Evolutionary conservation across 2,888 invertebrate species (phyloP).

Genomic region (Cryptops parisi): DNA sequence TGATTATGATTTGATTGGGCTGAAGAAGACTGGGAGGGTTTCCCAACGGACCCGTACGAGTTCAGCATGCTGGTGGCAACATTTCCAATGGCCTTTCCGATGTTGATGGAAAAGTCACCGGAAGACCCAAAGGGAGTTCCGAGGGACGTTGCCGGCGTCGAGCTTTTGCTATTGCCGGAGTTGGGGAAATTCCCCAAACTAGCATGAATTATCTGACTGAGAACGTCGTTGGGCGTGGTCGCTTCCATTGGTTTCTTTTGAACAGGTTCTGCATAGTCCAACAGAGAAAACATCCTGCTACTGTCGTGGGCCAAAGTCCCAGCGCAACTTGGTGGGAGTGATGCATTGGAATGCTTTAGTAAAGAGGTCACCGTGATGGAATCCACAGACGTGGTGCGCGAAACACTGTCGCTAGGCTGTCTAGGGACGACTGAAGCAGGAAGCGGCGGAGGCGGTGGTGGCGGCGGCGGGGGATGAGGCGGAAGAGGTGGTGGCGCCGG

Average conservation of each 20-base stretch:
- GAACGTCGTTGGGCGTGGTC: constrained; percentile 13
- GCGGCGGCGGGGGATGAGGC: not conserved
- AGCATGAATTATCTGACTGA: constrained; percentile 17
- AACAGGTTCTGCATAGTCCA: constrained; percentile 10
- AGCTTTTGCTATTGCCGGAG: constrained; percentile 6
- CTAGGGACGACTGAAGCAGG: not conserved
- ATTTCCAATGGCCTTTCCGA: not conserved
- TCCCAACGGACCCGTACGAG: not conserved
- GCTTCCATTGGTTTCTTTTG: not conserved
- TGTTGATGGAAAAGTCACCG: not conserved
- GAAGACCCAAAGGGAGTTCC: not conserved
- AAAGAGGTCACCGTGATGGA: constrained; percentile 8
- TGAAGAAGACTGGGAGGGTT: not conserved
- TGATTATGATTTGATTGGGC: not conserved
- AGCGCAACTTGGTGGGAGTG: not conserved
- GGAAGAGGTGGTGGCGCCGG: not conserved
- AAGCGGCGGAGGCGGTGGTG: not conserved
- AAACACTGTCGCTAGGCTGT: not conserved
- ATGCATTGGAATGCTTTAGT: not conserved
- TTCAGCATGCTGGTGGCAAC: not conserved
- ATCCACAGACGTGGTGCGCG: constrained; percentile 3
- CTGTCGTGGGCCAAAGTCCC: not conserved
- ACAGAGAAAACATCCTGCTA: not conserved
- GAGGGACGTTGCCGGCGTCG: not conserved
- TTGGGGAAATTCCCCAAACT: constrained; percentile 17